Evolutionary conservation across 2,888 invertebrate genomes (phyloP), one percentile per base, ranked within the genome.

Genomic region (Eristalis pertinax): DNA sequence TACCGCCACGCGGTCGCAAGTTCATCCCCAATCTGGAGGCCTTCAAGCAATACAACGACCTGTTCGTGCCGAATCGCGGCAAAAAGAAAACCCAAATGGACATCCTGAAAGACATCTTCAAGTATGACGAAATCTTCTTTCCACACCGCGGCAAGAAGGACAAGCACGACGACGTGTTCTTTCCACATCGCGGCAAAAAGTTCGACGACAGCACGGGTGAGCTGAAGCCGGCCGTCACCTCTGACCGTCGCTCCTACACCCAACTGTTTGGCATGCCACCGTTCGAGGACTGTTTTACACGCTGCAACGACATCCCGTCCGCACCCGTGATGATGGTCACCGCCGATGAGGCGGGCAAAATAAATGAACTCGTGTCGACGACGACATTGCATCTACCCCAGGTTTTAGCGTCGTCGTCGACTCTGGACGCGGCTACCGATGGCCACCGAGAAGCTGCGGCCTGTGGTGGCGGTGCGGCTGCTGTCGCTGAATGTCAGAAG

Each of bases 11-110:
- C 22, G 93, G 93, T 32, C 91, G 93, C 38, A 93, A 93, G 77
- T 91, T 92, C 64, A 89, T 90, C 83, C 91, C 91, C 38, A 90
- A 91, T 80, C 82, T 92, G 75, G 90, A 91, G 78, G 90, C 90
- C 43, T 87, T 92, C 68, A 70, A 91, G 77, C 89, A 91, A 62
- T 91, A 90, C 64, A 90, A 91, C 75, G 93, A 93, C 73, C 89
- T 91, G 24, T 93, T 93, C 90, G 91, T 93, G 19, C 93, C 93
- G 43, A 91, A 93, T 91, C 93, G 93, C 88, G 93, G 93, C 74
- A 91, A 90, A 88, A 92, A 19, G 50, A 19, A 19, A 8, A 19
- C 19, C 19, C 1, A 7, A 2, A 8, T 91, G 79, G 92, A 93
- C 89, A 91, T 90, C 90, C 90, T 93, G 89, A 91, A 92, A 78